Percentiles rank a stretch among this genome's conserved stretches.
These are phyloP conservation scores for Falco biarmicus DNA, from an alignment of 2,797 vertebrate species.

Conservation along the genomic window DNA sequence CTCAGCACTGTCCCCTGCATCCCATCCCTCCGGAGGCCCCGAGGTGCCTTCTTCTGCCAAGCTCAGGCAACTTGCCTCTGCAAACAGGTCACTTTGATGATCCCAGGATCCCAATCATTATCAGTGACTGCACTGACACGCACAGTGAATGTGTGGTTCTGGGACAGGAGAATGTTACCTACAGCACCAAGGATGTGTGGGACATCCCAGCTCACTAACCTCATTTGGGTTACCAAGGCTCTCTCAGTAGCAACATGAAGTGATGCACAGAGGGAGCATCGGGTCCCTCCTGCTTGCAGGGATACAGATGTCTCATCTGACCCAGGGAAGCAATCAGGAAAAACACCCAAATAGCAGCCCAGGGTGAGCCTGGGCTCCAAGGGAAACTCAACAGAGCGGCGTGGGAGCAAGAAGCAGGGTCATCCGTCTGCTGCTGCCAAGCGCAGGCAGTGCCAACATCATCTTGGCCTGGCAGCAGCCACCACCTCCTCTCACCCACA, in stretches of 20 bases:
- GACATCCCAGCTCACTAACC: not conserved
- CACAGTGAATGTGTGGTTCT: not conserved
- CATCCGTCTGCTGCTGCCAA: not conserved
- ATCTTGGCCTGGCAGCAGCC: not conserved
- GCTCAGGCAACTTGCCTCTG: not conserved
- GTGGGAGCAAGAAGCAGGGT: not conserved
- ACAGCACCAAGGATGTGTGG: accelerated
- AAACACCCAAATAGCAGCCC: not conserved
- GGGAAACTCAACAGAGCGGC: not conserved
- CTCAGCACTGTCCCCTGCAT: not conserved
- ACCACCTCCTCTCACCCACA: not conserved
- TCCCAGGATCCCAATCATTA: not conserved
- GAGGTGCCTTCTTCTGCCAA: not conserved
- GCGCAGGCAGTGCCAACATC: not conserved
- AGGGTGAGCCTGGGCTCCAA: not conserved
- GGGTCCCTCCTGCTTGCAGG: not conserved
- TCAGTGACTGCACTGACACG: not conserved
- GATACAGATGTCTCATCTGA: not conserved
- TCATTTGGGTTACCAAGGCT: not conserved
- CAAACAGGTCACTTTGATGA: not conserved
- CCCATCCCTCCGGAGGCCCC: not conserved
- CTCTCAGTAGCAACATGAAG: not conserved
- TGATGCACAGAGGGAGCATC: not conserved
- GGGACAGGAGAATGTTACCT: not conserved
- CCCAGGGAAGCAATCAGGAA: not conserved